phyloP scores from a whole-genome alignment of 2,797 vertebrate species.

The Channa striata region DNA sequence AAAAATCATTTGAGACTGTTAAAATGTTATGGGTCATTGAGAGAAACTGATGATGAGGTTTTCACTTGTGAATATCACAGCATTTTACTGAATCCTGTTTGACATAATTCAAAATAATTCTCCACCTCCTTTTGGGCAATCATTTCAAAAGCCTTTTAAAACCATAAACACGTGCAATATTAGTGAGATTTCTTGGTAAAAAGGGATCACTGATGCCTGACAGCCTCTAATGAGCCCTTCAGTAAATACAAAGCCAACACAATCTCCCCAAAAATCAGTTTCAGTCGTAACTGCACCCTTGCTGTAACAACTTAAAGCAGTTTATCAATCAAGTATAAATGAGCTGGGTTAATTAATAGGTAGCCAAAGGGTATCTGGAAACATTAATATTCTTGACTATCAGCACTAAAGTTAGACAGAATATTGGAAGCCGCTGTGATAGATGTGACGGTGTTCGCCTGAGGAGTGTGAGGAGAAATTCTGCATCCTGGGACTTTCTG shows the following conservation, averaged over 20 bases:
- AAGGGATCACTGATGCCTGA: conserved; percentile 10
- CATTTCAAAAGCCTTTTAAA: not conserved
- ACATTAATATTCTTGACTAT: conserved; percentile 64
- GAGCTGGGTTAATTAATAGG: conserved; percentile 62
- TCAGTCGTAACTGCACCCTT: conserved; percentile 37
- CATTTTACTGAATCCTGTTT: too few species aligned
- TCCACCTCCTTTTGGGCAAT: not conserved
- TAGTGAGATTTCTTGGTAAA: conserved; percentile 2
- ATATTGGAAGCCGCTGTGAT: conserved; percentile 48
- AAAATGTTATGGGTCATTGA: not conserved
- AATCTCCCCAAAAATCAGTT: conserved; percentile 26
- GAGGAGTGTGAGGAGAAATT: conserved; percentile 26
- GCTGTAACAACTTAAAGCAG: conserved; percentile 38
- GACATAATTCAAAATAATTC: too few species aligned
- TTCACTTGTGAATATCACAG: too few species aligned
- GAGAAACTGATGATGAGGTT: too few species aligned
- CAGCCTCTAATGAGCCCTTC: conserved; percentile 23
- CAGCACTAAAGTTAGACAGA: conserved; percentile 34
- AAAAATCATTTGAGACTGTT: not conserved
- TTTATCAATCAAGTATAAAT: conserved; percentile 73
- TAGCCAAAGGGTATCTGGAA: conserved; percentile 56
- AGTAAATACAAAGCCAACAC: conserved; percentile 44
- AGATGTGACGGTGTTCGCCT: conserved; percentile 47
- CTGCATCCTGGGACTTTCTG: conserved; percentile 52
- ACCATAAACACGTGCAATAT: not conserved